Evolutionary conservation across 1,140 invertebrate species (phyloP).

Genomic region (Agraylea sexmaculata): DNA sequence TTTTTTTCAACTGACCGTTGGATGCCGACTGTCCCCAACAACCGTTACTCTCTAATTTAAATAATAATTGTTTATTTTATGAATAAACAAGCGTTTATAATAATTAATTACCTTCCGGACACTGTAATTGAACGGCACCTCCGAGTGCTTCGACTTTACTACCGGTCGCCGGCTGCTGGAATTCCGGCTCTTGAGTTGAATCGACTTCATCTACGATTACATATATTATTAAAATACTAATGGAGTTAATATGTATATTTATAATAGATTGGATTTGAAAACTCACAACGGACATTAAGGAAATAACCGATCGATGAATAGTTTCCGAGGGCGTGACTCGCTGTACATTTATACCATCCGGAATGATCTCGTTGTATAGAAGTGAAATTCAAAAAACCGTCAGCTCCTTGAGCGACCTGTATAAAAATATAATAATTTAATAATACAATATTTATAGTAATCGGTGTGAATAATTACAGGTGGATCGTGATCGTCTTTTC

Average conservation of each 20-base stretch:
- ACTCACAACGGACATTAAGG: constrained; percentile 76
- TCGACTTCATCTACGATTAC: constrained; percentile 18
- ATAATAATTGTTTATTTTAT: background rate
- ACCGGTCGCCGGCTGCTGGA: constrained; percentile 26
- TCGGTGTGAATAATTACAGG: constrained; percentile 33
- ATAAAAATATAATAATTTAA: constrained; percentile 26
- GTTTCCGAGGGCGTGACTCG: constrained; percentile 64
- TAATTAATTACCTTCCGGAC: constrained; percentile 51
- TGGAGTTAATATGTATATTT: background rate
- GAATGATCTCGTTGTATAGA: constrained; percentile 62
- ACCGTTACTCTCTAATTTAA: background rate
- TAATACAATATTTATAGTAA: background rate
- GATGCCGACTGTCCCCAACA: too few relatives aligned
- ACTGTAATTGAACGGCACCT: constrained; percentile 71
- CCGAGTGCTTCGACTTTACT: constrained; percentile 57
- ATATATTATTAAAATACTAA: background rate
- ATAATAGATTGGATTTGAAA: constrained; percentile 15
- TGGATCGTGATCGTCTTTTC: constrained; percentile 50
- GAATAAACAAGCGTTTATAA: background rate
- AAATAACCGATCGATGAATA: constrained; percentile 84
- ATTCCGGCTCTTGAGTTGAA: constrained; percentile 20
- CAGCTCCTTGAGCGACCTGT: constrained; percentile 52
- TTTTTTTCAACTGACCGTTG: too few relatives aligned
- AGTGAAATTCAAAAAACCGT: constrained; percentile 73
- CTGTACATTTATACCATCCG: constrained; percentile 83